Evolutionary conservation across 2,113 vertebrate genomes (phyloP).

Genomic region (Pterocles orientalis): DNA sequence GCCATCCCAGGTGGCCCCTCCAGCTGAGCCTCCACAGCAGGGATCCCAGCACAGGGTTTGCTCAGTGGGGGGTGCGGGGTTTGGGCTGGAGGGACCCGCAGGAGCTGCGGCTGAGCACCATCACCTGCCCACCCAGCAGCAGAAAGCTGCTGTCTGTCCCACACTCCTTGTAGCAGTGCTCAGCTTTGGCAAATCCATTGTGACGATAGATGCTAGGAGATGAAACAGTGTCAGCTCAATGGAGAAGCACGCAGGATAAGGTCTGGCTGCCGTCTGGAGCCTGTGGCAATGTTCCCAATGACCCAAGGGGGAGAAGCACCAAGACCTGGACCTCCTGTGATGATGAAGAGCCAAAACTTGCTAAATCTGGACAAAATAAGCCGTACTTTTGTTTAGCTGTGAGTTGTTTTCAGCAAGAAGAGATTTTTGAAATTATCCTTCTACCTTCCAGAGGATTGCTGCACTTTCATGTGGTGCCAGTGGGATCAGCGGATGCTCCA

Average conservation of each 20-base stretch:
- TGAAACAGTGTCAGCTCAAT: background rate
- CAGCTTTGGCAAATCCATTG: background rate
- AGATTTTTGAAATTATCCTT: background rate
- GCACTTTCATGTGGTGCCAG: slow-evolving; percentile 21
- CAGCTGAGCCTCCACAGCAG: background rate
- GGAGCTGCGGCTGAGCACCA: rapidly evolving
- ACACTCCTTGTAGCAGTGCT: background rate
- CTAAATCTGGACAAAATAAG: background rate
- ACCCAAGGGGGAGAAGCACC: background rate
- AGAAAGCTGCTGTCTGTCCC: background rate
- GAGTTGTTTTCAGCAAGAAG: background rate
- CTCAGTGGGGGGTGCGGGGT: background rate
- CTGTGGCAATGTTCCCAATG: background rate
- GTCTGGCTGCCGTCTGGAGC: background rate
- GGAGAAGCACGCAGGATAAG: background rate
- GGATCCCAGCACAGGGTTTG: background rate
- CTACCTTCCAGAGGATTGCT: background rate
- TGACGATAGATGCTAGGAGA: background rate
- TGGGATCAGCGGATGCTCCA: rapidly evolving
- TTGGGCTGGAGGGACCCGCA: background rate
- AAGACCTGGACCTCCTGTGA: background rate
- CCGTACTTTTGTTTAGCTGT: background rate
- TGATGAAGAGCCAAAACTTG: background rate
- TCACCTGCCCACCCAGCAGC: background rate
- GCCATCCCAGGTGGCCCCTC: too few species aligned